Evolutionary conservation across 2,113 vertebrate genomes (phyloP).

Genomic region (Tragelaphus scriptus): DNA sequence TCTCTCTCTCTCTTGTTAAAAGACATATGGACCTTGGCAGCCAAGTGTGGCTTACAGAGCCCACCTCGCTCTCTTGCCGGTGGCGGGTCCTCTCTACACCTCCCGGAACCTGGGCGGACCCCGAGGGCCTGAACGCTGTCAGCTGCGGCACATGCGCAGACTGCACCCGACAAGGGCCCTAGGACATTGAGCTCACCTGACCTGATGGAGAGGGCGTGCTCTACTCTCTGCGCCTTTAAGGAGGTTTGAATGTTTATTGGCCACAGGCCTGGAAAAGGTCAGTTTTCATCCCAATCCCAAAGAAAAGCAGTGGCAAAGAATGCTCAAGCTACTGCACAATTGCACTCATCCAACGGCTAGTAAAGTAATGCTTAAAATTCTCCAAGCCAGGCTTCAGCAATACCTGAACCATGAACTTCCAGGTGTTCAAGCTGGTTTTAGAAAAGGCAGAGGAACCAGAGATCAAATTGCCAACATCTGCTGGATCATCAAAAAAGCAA

Average conservation of each 20-base stretch:
- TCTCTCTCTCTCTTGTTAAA: background rate
- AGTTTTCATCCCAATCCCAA: too few species aligned
- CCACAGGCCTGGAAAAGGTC: too few species aligned
- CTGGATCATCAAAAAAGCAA: too few species aligned
- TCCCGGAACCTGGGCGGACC: rapidly evolving
- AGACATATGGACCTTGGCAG: background rate
- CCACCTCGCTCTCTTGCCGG: background rate
- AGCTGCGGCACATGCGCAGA: rapidly evolving
- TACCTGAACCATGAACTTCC: rapidly evolving
- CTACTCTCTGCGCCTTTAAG: rapidly evolving
- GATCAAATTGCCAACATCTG: too few species aligned
- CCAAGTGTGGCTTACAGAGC: background rate
- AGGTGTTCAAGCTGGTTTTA: too few species aligned
- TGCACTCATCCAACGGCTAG: too few species aligned
- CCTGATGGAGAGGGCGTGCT: background rate
- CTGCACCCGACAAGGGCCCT: background rate
- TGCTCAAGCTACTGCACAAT: too few species aligned
- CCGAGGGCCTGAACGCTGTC: rapidly evolving
- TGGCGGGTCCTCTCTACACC: rapidly evolving
- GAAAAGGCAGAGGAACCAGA: too few species aligned
- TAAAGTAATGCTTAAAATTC: too few species aligned
- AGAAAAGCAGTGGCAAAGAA: too few species aligned
- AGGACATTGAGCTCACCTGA: background rate
- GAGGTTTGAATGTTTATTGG: background rate
- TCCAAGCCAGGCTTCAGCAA: too few species aligned